phyloP scores from a whole-genome alignment of 2,797 vertebrate species.

The Poeciliopsis turneri region DNA sequence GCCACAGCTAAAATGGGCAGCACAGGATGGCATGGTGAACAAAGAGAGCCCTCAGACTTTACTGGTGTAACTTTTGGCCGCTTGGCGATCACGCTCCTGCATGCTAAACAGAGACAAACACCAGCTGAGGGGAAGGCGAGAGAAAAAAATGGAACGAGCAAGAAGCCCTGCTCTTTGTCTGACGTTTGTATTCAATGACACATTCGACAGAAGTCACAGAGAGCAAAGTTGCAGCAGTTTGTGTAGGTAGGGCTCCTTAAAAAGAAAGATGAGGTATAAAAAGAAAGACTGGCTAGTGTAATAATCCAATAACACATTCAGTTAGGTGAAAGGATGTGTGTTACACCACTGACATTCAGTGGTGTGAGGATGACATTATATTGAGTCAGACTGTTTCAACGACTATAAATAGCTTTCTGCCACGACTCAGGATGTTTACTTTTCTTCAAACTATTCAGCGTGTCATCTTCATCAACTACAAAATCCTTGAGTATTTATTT shows the following conservation, averaged over 20 bases:
- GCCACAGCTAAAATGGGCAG: constrained; percentile 41
- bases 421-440: constrained; percentile 1
- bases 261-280: constrained; percentile 13
- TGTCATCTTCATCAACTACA: background rate
- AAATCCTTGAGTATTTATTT: constrained; percentile 1
- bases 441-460: background rate
- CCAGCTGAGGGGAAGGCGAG: constrained; percentile 26
- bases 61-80: constrained; percentile 65
- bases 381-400: constrained; percentile 13
- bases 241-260: constrained; percentile 40
- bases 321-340: constrained; percentile 41
- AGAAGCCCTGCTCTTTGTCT: constrained; percentile 35
- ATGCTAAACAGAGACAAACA: constrained; percentile 63
- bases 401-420: constrained; percentile 1
- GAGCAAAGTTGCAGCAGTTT: constrained; percentile 37
- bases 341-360: constrained; percentile 16
- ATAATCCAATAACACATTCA: constrained; percentile 66
- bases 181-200: constrained; percentile 51
- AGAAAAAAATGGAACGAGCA: constrained; percentile 13
- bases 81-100: constrained; percentile 44
- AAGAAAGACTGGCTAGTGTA: constrained; percentile 13
- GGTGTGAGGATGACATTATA: constrained; percentile 5
- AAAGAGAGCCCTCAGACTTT: constrained; percentile 53
- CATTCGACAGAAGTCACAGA: constrained; percentile 45
- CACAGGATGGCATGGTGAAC: constrained; percentile 48